These are phyloP conservation scores for Drosophila quinaria DNA, from an alignment of 2,888 invertebrate species.

Conservation along the genomic window DNA sequence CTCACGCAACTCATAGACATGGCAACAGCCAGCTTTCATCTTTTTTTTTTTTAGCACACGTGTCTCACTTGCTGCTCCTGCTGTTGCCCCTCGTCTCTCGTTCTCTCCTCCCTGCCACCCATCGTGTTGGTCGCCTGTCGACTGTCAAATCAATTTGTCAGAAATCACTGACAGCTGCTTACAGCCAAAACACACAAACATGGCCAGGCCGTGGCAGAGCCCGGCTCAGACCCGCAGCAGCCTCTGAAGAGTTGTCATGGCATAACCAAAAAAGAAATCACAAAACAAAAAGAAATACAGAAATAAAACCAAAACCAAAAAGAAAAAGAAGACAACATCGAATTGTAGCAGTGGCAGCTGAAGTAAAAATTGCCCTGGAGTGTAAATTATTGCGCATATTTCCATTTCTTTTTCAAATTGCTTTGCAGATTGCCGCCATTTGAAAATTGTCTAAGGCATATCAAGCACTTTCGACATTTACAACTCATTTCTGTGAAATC, in stretches of 20 bases:
- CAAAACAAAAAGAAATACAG: constrained; percentile 20
- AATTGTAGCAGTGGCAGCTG: constrained; percentile 16
- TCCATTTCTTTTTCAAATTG: constrained; percentile 76
- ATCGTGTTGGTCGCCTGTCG: constrained; percentile 69
- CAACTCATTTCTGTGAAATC: constrained; percentile 72
- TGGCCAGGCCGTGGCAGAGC: constrained; percentile 49
- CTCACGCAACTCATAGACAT: constrained; percentile 65
- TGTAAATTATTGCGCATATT: constrained; percentile 81
- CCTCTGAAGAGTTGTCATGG: constrained; percentile 73
- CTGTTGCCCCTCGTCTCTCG: neutral
- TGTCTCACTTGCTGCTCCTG: constrained; percentile 57
- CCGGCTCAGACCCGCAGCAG: constrained; percentile 29
- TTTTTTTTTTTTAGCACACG: constrained; percentile 70
- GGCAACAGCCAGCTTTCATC: constrained; percentile 50
- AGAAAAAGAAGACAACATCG: constrained; percentile 5
- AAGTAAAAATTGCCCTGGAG: constrained; percentile 69
- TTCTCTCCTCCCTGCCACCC: constrained; percentile 21
- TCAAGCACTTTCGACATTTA: constrained; percentile 78
- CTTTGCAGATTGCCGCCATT: constrained; percentile 78
- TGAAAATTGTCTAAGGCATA: constrained; percentile 73
- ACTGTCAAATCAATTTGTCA: constrained; percentile 84
- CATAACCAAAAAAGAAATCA: constrained; percentile 29
- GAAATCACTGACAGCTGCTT: constrained; percentile 84
- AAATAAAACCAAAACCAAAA: constrained; percentile 11
- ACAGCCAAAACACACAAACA: constrained; percentile 76